Conservation (phyloP, 2,113 vertebrate genomes). For the Platycercus adscitus region DNA sequence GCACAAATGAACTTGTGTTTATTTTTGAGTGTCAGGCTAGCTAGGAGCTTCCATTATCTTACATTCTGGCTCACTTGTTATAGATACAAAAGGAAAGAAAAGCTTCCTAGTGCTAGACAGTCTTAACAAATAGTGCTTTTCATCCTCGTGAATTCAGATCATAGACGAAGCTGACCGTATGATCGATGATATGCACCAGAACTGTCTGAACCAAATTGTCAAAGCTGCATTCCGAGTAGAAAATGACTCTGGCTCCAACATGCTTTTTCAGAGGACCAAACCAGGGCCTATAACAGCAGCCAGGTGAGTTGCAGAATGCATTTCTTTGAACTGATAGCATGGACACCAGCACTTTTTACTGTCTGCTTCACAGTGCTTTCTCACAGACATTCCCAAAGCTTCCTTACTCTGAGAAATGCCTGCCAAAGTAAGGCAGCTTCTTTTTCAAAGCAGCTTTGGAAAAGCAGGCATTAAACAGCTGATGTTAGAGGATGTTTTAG, state of each 20-base stretch:
- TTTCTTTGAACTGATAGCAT: not conserved
- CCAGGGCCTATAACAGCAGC: conserved; percentile 80
- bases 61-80: not conserved
- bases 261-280: conserved; percentile 78
- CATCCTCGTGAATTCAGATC: conserved; percentile 72
- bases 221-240: conserved; percentile 78
- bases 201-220: conserved; percentile 88
- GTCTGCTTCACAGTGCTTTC: not conserved
- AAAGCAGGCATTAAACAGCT: not conserved
- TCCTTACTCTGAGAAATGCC: not conserved
- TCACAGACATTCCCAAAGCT: not conserved
- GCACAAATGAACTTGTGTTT: not conserved
- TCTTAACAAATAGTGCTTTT: not conserved
- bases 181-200: conserved; percentile 96
- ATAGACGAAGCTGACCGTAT: conserved; percentile 95
- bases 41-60: not conserved
- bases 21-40: not conserved
- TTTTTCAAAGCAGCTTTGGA: not conserved
- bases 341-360: not conserved
- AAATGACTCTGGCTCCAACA: not conserved
- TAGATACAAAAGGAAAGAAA: not conserved
- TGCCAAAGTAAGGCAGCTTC: not conserved
- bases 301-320: conserved; percentile 71
- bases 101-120: not conserved
- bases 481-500: not conserved